Base-by-base conservation (phyloP, 2,888 invertebrate genomes). In the Emmelina monodactyla region DNA sequence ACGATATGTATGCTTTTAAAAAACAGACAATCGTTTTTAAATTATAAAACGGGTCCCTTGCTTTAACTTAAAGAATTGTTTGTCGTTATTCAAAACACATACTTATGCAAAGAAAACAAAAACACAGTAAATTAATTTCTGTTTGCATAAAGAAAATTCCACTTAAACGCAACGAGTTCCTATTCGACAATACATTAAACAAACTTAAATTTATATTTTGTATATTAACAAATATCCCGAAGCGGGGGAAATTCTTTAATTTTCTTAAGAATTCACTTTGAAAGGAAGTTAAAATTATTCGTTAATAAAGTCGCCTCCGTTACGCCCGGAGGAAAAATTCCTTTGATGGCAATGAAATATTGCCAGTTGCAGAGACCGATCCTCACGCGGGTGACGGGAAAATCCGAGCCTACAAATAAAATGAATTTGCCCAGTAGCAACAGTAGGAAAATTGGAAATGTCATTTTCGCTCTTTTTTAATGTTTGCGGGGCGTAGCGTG, bases 401-500 rank as follows among this genome's bases (percentile, higher is more conserved):
- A 73, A 73, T 72, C 68, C 65, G 62, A 58, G 70, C 67, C 69
- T 66, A 66, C 69, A 69, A 72, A 73, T 71, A 75, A 76, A 79
- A 76, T 70, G 73, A 72, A 69, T 72, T 68, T 64, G 62, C 62
- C 75, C 65, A 61, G 61, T 56, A 66, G 78, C 73, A 64, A 72
- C 68, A 63, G 75, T 72, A 82, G 29, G 81, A 82, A 82, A 82
- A 82, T 81, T 82, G 72, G 76, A 81, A 81, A 81, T 75, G 81
- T 80, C 80, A 81, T 82, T 82, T 81, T 80, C 72, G 72, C 68
- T 65, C 64, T 78, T 80, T 79, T 79, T 81, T 75, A 70, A 73
- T 75, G 75, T 76, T 76, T 80, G 75, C 62, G 67, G 68, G 63
- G 58, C 52, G 57, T 48, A 53, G 50, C 53, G 55, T 44, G 39